Conservation (phyloP, 1,140 invertebrate species). For the Sycophaga agraensis region DNA sequence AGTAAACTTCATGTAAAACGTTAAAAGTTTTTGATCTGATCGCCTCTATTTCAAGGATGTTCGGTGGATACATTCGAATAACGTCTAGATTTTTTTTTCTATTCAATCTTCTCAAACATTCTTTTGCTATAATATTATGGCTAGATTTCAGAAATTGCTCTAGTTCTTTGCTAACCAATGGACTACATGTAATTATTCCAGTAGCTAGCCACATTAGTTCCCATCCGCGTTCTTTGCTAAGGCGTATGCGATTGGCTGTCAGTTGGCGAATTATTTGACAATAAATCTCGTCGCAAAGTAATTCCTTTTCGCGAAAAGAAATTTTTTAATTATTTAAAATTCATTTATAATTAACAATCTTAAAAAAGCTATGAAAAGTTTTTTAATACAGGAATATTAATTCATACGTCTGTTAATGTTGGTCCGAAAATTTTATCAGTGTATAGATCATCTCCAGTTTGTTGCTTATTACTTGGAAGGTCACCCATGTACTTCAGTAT, state of each 20-base stretch:
- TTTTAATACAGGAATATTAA: no score
- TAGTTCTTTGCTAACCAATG: slow-evolving; percentile 62
- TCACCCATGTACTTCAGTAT: slow-evolving; percentile 97
- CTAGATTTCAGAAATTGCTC: slow-evolving; percentile 77
- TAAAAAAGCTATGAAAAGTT: no score
- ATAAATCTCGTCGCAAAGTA: slow-evolving; percentile 87
- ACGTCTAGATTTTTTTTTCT: slow-evolving; percentile 76
- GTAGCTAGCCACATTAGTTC: slow-evolving; percentile 90
- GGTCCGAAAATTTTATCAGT: slow-evolving; percentile 89
- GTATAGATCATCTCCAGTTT: slow-evolving; percentile 71
- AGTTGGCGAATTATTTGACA: slow-evolving; percentile 95
- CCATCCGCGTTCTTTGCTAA: slow-evolving; percentile 90
- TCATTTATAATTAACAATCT: no score
- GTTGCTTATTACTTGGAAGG: slow-evolving; percentile 73
- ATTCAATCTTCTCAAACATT: slow-evolving; percentile 81
- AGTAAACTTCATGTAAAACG: slow-evolving; percentile 92
- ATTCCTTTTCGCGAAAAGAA: slow-evolving; percentile 62
- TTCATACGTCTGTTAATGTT: slow-evolving; percentile 72
- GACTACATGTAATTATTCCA: slow-evolving; percentile 78
- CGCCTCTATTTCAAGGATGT: slow-evolving; percentile 92
- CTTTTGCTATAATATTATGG: slow-evolving; percentile 74
- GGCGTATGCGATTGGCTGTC: slow-evolving; percentile 78
- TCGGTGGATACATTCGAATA: slow-evolving; percentile 82
- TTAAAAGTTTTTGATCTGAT: slow-evolving; percentile 92
- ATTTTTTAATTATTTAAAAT: no score